These are phyloP conservation scores for Microctenopoma lineatum DNA, from an alignment of 2,797 vertebrate genomes.

Conservation along the genomic window DNA sequence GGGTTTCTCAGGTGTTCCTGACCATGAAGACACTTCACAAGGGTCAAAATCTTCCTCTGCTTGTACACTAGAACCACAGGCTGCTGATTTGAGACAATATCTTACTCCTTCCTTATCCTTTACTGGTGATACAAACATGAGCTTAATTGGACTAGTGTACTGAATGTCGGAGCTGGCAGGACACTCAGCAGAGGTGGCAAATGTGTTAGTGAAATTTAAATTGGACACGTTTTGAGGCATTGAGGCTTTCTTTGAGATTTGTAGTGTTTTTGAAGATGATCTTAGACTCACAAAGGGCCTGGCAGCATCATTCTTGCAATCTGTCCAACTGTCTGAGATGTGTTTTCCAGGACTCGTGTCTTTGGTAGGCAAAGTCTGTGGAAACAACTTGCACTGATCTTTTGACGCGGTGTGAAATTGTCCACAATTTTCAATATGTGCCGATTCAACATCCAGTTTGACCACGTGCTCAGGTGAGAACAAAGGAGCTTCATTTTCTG, in stretches of 20 bases:
- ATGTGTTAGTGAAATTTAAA: conserved; percentile 3
- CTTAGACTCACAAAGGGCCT: conserved; percentile 47
- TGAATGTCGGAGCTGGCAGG: conserved; percentile 61
- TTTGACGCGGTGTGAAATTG: conserved; percentile 26
- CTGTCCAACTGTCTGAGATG: conserved; percentile 34
- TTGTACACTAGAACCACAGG: conserved; percentile 75
- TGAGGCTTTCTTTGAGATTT: conserved; percentile 30
- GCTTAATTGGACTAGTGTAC: conserved; percentile 94
- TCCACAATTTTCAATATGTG: conserved; percentile 25
- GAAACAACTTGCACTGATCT: conserved; percentile 18
- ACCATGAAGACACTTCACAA: conserved; percentile 77
- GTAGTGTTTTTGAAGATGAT: conserved; percentile 59
- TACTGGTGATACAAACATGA: conserved; percentile 95
- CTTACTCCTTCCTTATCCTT: conserved; percentile 88
- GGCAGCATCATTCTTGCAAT: conserved; percentile 26
- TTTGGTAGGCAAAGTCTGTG: conserved; percentile 31
- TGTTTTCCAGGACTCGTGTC: conserved; percentile 38
- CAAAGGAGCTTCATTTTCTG: conserved; percentile 24
- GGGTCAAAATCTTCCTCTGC: conserved; percentile 83
- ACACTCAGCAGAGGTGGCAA: conserved; percentile 44
- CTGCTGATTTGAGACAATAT: conserved; percentile 91
- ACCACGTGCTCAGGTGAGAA: conserved; percentile 34
- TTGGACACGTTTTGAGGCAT: conserved; percentile 24
- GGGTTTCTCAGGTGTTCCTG: conserved; percentile 68
- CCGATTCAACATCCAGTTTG: conserved; percentile 31